Base-by-base conservation (phyloP, 2,113 vertebrate genomes). In the Tautogolabrus adspersus region DNA sequence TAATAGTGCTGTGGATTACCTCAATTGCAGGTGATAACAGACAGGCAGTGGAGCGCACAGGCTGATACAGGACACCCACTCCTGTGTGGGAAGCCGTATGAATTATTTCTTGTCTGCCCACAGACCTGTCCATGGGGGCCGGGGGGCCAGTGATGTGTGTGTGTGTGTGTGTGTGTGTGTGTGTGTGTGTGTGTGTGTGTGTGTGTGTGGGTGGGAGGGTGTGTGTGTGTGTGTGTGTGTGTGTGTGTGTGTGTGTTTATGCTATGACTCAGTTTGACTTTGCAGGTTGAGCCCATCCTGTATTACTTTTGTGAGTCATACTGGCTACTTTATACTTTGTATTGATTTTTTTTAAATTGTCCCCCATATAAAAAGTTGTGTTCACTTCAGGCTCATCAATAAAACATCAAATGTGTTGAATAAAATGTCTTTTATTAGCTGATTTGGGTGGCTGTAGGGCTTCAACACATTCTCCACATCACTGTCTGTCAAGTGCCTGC, bases 1-100 rank as follows among this genome's bases (percentile, higher is more conserved):
- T 95, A 95, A 96, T 96, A 90, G 93, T 83, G 84, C 69, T 75
- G 81, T 91, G 94, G 95, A 96, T 96, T 96, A 96, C 89, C 93
- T 96, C 94, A 96, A 95, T 96, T 93, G 95, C 92, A 92, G 93
- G 95, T 95, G 95, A 96, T 96, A 96, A 96, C 95, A 96, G 96
- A 96, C 94, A 89, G 89, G 94, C 93, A 91, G 88, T 87, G 92
- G 91, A 94, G 87, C 95, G 91, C 93, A 93, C 89, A 91, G 95
- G 93, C 92, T 88, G 96, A 96, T 90, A 97, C 81, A 95, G 92
- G 95, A 97, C 91, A 96, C 96, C 93, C 92, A 78, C 93, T 78
- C 92, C 93, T 94, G 94, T 95, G 94, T 94, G 93, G 93, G 94
- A 94, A 92, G 94, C 93, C 92, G 83, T 96, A 96, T 96, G 88